Evolutionary conservation across 2,113 vertebrate species (phyloP), one percentile per base, ranked within the genome.

Genomic region (Haliaeetus leucogaster): DNA sequence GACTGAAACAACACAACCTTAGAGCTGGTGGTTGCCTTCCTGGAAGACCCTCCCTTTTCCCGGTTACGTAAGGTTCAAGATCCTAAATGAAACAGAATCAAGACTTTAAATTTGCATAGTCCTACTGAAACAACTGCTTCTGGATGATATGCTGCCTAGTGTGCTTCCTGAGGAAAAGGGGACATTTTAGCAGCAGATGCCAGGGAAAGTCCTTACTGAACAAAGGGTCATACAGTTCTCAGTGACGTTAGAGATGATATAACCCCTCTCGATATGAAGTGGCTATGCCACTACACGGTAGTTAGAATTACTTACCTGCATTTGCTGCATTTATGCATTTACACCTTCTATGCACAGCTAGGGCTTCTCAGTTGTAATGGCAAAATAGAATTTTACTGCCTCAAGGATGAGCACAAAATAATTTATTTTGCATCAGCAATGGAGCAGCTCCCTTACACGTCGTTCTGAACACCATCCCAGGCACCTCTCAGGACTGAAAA

Each of bases 31-130:
- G 56, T n/a, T 79, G 53, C 68, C 77, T 45, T 86, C 22, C 82
- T 29, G 50, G 27, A 73, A 25, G 27, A 56, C 21, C 20, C 52
- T 74, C 43, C 43, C 5, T 2, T 76, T 74, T 47, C 62, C 26
- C 63, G 26, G 9, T 22, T 38, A 42, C 2, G 0, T 6, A 2
- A 22, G 8, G 59, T 16, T 80, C 23, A 2, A 3, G 30, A 66
- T 47, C 67, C 59, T 55, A 81, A 34, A 26, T 2, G 27, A 79
- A 89, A 65, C 15, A 32, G 59, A 81, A 86, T 8, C 22, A 42
- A 78, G 22, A 6, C 63, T 50, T 77, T 19, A 26, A 32, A 65
- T 56, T 40, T 40, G 10, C 9, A 7, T 2, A 43, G 42, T 38
- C n/a, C 77, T 53, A 16, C 48, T 38, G 59, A 45, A 93, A 73